Evolutionary conservation across 1,140 invertebrate genomes (phyloP).

Genomic region (Maconellicoccus hirsutus): DNA sequence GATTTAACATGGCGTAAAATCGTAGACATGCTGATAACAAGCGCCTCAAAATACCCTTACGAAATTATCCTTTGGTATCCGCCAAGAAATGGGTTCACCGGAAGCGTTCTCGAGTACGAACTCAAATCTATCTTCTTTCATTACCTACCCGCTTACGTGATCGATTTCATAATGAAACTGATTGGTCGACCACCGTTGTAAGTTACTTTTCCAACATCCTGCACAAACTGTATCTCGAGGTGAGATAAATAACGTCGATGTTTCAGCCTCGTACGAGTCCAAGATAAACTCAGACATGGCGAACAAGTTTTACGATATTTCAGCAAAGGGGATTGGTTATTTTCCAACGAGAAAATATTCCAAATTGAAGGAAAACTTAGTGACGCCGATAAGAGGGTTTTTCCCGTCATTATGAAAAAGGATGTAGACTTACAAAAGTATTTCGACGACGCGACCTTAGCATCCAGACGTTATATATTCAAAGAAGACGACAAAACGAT

Average conservation of each 20-base stretch:
- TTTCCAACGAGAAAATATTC: constrained; percentile 56
- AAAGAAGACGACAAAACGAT: too few relatives aligned
- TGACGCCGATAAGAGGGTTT: constrained; percentile 50
- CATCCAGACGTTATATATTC: too few relatives aligned
- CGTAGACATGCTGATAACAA: constrained; percentile 51
- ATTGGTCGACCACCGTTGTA: constrained; percentile 72
- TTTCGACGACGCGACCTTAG: too few relatives aligned
- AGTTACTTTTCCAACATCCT: too few relatives aligned
- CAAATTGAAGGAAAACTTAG: constrained; percentile 50
- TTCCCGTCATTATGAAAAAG: constrained; percentile 54
- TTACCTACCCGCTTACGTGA: constrained; percentile 70
- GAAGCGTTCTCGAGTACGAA: constrained; percentile 54
- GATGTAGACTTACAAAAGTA: too few relatives aligned
- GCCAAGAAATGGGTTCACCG: constrained; percentile 51
- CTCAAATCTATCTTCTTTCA: constrained; percentile 71
- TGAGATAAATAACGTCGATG: too few relatives aligned
- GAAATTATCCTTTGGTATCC: constrained; percentile 73
- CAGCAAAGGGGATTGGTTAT: constrained; percentile 78
- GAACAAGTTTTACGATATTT: constrained; percentile 88
- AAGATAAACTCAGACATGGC: too few relatives aligned
- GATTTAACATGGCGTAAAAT: constrained; percentile 71
- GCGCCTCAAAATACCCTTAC: constrained; percentile 59
- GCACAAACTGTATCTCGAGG: too few relatives aligned
- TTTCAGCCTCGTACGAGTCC: constrained; percentile 61
- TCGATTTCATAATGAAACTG: constrained; percentile 68